Percentiles rank a stretch among this genome's conserved stretches.
phyloP scores from a whole-genome alignment of 2,113 vertebrate species.

The Chlorodrepanis virens region DNA sequence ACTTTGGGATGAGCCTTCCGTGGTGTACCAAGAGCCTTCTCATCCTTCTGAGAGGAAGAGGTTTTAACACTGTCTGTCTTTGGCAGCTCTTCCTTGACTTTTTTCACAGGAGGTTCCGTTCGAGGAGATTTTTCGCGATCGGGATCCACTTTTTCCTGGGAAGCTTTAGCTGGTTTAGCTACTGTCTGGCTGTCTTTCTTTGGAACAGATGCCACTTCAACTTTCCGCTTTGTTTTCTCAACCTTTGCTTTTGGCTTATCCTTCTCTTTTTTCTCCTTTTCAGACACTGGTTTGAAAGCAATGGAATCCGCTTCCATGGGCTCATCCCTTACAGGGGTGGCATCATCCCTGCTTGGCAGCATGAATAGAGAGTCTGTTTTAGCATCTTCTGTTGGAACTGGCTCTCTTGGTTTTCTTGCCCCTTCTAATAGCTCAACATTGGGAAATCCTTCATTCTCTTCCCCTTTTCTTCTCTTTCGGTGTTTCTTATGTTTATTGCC shows the following conservation, averaged over 20 bases:
- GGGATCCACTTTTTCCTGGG: slow-evolving; percentile 77
- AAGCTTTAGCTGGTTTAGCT: slow-evolving; percentile 72
- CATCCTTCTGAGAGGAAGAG: slow-evolving; percentile 78
- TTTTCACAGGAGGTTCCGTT: slow-evolving; percentile 75
- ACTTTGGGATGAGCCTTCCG: slow-evolving; percentile 78
- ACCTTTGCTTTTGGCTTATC: slow-evolving; percentile 74
- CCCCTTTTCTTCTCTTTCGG: slow-evolving; percentile 86
- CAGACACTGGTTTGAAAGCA: slow-evolving; percentile 75
- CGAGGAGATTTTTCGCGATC: slow-evolving; percentile 77
- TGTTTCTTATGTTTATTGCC: slow-evolving; percentile 84
- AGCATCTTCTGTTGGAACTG: slow-evolving; percentile 68
- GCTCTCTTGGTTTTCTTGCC: slow-evolving; percentile 72
- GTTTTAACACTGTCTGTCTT: slow-evolving; percentile 75
- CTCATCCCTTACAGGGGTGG: slow-evolving; percentile 94
- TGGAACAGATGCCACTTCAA: slow-evolving; percentile 49
- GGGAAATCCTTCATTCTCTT: slow-evolving; percentile 79
- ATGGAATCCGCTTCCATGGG: slow-evolving; percentile 90
- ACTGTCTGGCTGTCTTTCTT: slow-evolving; percentile 78
- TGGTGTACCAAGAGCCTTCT: slow-evolving; percentile 73
- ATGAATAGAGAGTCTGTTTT: slow-evolving; percentile 75
- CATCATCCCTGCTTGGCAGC: slow-evolving; percentile 82
- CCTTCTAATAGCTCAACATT: slow-evolving; percentile 72
- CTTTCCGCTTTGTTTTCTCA: slow-evolving; percentile 87
- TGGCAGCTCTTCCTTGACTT: slow-evolving; percentile 79
- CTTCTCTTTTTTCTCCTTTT: slow-evolving; percentile 83